phyloP scores from a whole-genome alignment of 2,888 invertebrate genomes.

The Aplocera efformata region DNA sequence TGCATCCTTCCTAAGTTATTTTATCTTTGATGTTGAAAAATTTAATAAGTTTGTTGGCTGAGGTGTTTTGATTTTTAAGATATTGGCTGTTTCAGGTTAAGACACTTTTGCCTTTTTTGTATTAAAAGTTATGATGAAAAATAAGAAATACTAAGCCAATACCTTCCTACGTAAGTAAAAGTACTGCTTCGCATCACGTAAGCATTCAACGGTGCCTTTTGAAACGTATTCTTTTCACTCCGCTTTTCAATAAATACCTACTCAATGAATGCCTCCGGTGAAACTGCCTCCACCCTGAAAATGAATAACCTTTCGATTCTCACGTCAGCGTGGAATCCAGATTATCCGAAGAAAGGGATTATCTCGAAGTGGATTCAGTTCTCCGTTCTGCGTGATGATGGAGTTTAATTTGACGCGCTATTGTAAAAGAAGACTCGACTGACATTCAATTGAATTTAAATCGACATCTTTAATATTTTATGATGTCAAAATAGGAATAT shows the following conservation, averaged over 20 bases:
- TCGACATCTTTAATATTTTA: too few relatives aligned
- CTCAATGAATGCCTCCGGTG: conserved; percentile 47
- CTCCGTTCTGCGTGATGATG: conserved; percentile 8
- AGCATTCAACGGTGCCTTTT: conserved; percentile 52
- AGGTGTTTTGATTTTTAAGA: neutral
- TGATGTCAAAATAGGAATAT: too few relatives aligned
- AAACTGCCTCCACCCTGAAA: conserved; percentile 43
- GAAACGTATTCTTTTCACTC: conserved; percentile 49
- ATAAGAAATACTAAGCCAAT: too few relatives aligned
- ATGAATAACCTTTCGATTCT: conserved; percentile 51
- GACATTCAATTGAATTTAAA: neutral
- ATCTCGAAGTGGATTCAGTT: conserved; percentile 18
- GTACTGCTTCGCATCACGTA: too few relatives aligned
- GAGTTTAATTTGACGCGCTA: conserved; percentile 6
- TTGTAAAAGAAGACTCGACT: conserved; percentile 13
- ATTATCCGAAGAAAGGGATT: conserved; percentile 23
- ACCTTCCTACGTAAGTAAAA: too few relatives aligned
- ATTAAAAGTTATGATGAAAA: too few relatives aligned
- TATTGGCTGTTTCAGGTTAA: too few relatives aligned
- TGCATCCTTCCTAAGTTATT: conserved; percentile 10
- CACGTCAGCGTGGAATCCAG: conserved; percentile 24
- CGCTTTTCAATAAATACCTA: conserved; percentile 62
- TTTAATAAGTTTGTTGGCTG: conserved; percentile 2
- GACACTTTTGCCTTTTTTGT: too few relatives aligned
- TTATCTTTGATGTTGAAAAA: conserved; percentile 7